Percentiles rank a stretch among this genome's conserved stretches.
Conservation (phyloP, 2,888 invertebrate genomes). For the Elmis aenea region DNA sequence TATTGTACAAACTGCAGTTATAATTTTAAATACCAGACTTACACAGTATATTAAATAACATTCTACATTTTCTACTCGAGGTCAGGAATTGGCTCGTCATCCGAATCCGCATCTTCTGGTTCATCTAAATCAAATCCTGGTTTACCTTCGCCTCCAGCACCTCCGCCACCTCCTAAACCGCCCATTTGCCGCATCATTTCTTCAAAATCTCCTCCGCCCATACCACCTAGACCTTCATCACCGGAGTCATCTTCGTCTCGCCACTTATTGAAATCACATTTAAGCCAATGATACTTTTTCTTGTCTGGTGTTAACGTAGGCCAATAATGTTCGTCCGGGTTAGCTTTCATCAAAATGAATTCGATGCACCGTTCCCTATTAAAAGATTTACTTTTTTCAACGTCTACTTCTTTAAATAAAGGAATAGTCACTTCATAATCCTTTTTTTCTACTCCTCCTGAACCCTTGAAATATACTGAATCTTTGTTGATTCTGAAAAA, state of each 20-base stretch:
- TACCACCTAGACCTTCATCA: slow-evolving; percentile 59
- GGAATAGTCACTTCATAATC: slow-evolving; percentile 83
- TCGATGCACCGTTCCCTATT: slow-evolving; percentile 72
- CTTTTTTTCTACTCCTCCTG: slow-evolving; percentile 78
- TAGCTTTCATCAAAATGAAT: slow-evolving; percentile 63
- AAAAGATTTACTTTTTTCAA: slow-evolving; percentile 69
- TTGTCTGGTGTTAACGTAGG: slow-evolving; percentile 78
- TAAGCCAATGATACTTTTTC: slow-evolving; percentile 91
- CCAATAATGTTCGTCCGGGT: slow-evolving; percentile 76
- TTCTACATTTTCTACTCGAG: slow-evolving; percentile 52
- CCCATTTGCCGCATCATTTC: slow-evolving; percentile 75
- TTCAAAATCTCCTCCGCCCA: slow-evolving; percentile 55
- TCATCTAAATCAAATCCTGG: slow-evolving; percentile 69
- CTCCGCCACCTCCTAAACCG: slow-evolving; percentile 47
- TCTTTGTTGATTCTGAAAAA: slow-evolving; percentile 60
- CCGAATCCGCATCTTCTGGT: slow-evolving; percentile 60
- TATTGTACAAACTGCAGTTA: no score
- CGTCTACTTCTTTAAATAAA: slow-evolving; percentile 75
- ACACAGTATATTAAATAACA: slow-evolving; percentile 8
- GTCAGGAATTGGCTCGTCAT: slow-evolving; percentile 75
- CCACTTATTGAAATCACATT: slow-evolving; percentile 98
- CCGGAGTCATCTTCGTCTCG: slow-evolving; percentile 93
- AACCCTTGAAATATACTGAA: slow-evolving; percentile 77
- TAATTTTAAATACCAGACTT: neutral
- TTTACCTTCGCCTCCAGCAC: slow-evolving; percentile 54